phyloP scores from a whole-genome alignment of 2,113 vertebrate genomes.

The Ctenomys sociabilis region DNA sequence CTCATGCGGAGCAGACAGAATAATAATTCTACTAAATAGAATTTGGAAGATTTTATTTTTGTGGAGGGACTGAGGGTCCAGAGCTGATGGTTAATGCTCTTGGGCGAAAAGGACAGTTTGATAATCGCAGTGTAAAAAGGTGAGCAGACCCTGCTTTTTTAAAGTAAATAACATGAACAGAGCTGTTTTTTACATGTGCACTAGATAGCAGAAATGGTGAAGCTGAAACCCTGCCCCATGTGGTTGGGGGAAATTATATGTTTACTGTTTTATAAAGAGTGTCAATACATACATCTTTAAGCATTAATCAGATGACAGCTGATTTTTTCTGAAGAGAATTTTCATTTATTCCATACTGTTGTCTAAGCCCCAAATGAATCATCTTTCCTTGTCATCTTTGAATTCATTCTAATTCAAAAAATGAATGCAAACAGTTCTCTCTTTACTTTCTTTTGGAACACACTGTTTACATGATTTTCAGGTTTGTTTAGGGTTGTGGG shows the following conservation, averaged over 20 bases:
- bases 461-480: not conserved
- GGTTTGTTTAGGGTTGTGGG: not conserved
- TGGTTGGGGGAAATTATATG: not conserved
- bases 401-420: no score
- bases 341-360: not conserved
- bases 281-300: not conserved
- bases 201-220: not conserved
- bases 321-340: slow-evolving; percentile 5
- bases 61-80: not conserved
- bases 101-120: not conserved
- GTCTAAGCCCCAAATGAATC: not conserved
- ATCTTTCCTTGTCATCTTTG: no score
- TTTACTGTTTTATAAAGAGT: not conserved
- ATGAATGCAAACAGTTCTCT: not conserved
- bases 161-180: not conserved
- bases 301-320: not conserved
- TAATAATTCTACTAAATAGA: slow-evolving; percentile 4
- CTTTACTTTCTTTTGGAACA: not conserved
- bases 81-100: not conserved
- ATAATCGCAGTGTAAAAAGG: not conserved
- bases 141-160: not conserved
- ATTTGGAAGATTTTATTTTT: not conserved
- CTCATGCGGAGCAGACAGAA: not conserved
- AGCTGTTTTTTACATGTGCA: not conserved
- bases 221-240: not conserved